Base-by-base conservation (phyloP, 2,888 invertebrate species). In the Erannis defoliaria region DNA sequence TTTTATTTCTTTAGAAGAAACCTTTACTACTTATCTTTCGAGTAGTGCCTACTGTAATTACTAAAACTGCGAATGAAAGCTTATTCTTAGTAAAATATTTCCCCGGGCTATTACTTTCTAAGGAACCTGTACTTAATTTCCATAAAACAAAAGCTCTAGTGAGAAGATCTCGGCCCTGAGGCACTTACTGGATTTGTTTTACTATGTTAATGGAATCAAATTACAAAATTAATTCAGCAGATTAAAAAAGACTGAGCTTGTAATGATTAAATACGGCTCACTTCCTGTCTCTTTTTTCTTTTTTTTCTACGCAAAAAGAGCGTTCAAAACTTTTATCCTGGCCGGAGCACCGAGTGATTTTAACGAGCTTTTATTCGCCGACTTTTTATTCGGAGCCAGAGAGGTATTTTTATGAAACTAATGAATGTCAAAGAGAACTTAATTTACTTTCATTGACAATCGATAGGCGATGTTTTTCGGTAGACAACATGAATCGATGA, bases 321-420 rank as follows among this genome's bases (percentile, higher is more conserved):
- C 75, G 75, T 78, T 84, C 70, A 68, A 80, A 88, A 85, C 81
- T 86, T 89, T 86, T 85, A 84, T 87, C 82, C 81, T 73, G 81
- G 81, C 75, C 82, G 82, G 84, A 84, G 78, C 68, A 81, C 73
- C 82, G 83, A 86, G 84, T 84, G 84, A 87, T 87, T 90, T 88
- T 90, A 90, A 90, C 86, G 85, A 90, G 88, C 80, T 83, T 87
- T 88, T 85, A 85, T 88, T 84, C 77, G 76, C 77, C 62, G 73
- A 75, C 71, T 82, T 86, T 84, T 82, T 81, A 78, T 78, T 77
- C 70, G 62, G 14, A 49, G 33, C 46, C 63, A 76, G 77, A 72
- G 74, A 76, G 76, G 73, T 78, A 80, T 80, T 85, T 86, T 85
- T 82, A 82, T 81, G 79, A 84, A 87, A 87, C 85, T 87, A 88